Evolutionary conservation across 2,888 invertebrate genomes (phyloP), one percentile per base, ranked within the genome.

Genomic region (Pecten maximus): DNA sequence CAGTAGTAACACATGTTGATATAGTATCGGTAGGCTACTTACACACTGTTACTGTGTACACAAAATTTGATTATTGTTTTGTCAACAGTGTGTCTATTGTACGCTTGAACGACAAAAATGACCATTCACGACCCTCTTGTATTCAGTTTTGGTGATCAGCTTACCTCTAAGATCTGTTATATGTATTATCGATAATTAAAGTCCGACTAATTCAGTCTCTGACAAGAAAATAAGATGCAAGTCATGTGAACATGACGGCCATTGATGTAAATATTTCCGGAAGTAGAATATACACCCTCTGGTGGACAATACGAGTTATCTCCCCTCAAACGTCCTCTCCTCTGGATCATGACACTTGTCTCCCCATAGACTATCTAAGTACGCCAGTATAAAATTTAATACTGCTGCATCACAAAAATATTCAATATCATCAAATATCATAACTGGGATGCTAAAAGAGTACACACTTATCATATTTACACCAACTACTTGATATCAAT

Each of bases 211-310:
- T 74, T 74, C 4, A 74, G 74, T 15, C 2, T 35, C 35, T 74
- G 28, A 74, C 74, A 8, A 74, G 74, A 74, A 74, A 74, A 74
- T 74, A 74, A 74, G 74, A 74, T 74, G 74, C 74, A 74, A 74
- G 74, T 74, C 74, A 74, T 74, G 74, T 74, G 74, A 74, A 74
- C 74, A 74, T 35, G 74, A 74, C 74, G 74, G 74, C 74, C 74
- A 74, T 74, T 74, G 74, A 74, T 74, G 74, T 74, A 74, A 74
- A 74, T 74, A 74, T 35, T 74, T 74, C 74, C 74, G 74, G 74
- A 74, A 74, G 74, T 74, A 74, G 74, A 74, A n/a, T 74, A 12
- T 74, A 74, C 74, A 74, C 74, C 74, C 74, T 74, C 74, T 74
- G 35, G 74, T 74, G 74, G 74, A 74, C 74, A 28, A 16, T 74